Conservation (phyloP, 2,797 vertebrate species). For the Pampus argenteus region DNA sequence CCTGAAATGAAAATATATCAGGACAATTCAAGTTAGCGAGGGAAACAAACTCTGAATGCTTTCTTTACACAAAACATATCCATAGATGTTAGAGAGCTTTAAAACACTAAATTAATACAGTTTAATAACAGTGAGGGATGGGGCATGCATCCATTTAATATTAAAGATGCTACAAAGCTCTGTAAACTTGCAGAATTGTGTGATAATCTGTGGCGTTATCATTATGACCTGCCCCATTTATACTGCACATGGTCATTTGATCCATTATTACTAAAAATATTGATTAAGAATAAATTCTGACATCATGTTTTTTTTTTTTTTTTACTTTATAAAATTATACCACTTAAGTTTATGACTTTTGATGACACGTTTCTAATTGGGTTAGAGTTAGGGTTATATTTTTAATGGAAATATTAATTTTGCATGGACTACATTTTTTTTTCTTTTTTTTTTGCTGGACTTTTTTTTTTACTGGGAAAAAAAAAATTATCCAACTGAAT, state of each 20-base stretch:
- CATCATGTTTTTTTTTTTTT: not conserved
- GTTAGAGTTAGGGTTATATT: too few species aligned
- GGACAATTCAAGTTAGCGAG: not conserved
- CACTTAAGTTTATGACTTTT: not conserved
- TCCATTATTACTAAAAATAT: not conserved
- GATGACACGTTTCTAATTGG: not conserved
- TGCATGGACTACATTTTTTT: too few species aligned
- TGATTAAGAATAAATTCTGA: not conserved
- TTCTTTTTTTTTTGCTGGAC: too few species aligned
- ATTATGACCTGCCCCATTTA: too few species aligned
- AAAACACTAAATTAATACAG: not conserved
- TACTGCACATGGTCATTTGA: too few species aligned
- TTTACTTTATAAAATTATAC: not conserved
- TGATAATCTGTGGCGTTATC: too few species aligned
- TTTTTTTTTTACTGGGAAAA: too few species aligned
- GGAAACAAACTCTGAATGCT: not conserved
- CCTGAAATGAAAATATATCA: not conserved
- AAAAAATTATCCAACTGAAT: conserved; percentile 23
- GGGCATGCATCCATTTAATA: not conserved
- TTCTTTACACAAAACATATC: not conserved
- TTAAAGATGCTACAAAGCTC: not conserved
- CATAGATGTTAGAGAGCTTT: not conserved
- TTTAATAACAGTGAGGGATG: not conserved
- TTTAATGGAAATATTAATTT: not conserved
- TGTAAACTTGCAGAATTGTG: too few species aligned